Conservation (phyloP, 2,113 vertebrate species). For the Hydrochoerus hydrochaeris region DNA sequence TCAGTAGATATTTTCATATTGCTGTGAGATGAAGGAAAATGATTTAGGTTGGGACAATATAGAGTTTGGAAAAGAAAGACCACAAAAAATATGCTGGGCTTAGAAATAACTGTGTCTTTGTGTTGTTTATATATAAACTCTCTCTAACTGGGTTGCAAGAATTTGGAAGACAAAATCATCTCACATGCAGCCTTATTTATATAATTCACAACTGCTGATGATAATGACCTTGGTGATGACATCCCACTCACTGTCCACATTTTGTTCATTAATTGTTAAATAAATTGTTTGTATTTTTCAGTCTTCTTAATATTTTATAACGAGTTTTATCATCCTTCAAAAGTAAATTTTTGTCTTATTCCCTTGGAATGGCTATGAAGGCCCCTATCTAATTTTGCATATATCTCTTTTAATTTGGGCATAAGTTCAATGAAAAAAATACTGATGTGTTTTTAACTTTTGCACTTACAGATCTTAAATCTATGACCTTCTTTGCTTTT, state of each 20-base stretch:
- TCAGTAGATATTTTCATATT: conserved; percentile 44
- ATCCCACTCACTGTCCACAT: background rate
- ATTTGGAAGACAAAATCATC: background rate
- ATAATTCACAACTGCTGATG: background rate
- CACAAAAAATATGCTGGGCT: conserved; percentile 2
- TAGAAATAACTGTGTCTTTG: background rate
- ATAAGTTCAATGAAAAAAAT: conserved; percentile 8
- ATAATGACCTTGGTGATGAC: background rate
- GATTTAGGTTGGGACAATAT: background rate
- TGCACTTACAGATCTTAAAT: background rate
- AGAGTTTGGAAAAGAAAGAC: background rate
- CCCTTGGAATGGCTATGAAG: background rate
- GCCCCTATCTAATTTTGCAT: background rate
- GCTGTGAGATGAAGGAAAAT: conserved; percentile 6
- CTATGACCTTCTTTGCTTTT: background rate
- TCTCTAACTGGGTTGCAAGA: background rate
- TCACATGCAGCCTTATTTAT: background rate
- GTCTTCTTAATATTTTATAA: background rate
- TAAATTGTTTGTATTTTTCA: conserved; percentile 10
- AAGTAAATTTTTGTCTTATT: background rate
- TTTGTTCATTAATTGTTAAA: background rate
- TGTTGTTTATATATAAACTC: background rate
- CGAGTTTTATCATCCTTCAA: background rate
- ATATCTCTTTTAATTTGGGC: background rate
- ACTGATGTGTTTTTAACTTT: background rate